Evolutionary conservation across 1,140 invertebrate species (phyloP).

Genomic region (Armadillidium nasatum): DNA sequence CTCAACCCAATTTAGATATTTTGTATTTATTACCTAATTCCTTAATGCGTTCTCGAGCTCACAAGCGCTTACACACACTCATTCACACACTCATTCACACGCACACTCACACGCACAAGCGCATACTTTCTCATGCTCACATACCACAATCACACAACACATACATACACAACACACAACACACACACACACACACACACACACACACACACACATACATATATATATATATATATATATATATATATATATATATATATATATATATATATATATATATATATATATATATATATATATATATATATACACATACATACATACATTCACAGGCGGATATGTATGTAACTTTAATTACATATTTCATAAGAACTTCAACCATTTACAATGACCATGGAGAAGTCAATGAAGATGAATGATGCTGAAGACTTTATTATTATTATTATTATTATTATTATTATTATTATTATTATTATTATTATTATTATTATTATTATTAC

Average conservation of each 20-base stretch:
- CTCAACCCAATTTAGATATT: no score
- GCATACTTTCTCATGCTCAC: no score
- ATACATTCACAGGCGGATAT: no score
- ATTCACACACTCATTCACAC: no score
- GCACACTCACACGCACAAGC: neutral
- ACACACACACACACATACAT: neutral
- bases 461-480: conserved; percentile 15
- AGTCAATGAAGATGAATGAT: no score
- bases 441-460: conserved; percentile 12
- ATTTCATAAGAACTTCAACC: no score
- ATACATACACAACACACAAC: neutral
- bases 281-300: neutral
- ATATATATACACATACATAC: neutral
- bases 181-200: neutral
- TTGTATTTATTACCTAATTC: no score
- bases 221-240: conserved; percentile 15
- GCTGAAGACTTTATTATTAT: neutral
- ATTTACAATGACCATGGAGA: no score
- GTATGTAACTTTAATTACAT: no score
- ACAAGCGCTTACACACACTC: no score
- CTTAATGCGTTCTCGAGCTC: no score
- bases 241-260: conserved; percentile 11
- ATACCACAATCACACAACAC: neutral
- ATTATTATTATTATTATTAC: conserved; percentile 15
- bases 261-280: neutral